Percentiles rank a stretch among this genome's conserved stretches.
Evolutionary conservation across 1,140 invertebrate genomes (phyloP).

Genomic region (Phocides pigmalion): DNA sequence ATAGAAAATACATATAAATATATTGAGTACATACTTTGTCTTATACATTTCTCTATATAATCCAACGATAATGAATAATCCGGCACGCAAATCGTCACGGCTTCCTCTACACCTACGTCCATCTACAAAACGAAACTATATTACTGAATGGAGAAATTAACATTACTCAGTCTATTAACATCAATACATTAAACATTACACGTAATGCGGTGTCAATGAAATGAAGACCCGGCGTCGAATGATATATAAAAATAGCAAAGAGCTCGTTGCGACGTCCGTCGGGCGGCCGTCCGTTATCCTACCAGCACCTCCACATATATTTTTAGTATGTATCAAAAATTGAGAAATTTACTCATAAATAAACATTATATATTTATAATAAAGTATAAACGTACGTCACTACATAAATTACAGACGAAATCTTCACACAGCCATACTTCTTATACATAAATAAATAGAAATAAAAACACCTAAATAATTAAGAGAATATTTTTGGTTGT

Average conservation of each 20-base stretch:
- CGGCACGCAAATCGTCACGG: slow-evolving; percentile 11
- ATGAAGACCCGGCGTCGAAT: slow-evolving; percentile 18
- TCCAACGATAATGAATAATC: not conserved
- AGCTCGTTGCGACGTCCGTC: slow-evolving; percentile 20
- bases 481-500: slow-evolving; percentile 65
- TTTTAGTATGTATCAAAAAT: slow-evolving; percentile 48
- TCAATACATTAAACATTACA: slow-evolving; percentile 43
- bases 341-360: slow-evolving; percentile 31
- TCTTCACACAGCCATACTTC: slow-evolving; percentile 65
- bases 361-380: slow-evolving; percentile 45
- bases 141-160: slow-evolving; percentile 50
- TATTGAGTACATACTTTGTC: not conserved
- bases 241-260: slow-evolving; percentile 50
- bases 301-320: slow-evolving; percentile 65
- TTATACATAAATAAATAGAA: slow-evolving; percentile 63
- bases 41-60: not conserved
- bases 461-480: slow-evolving; percentile 55
- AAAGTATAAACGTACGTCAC: slow-evolving; percentile 46
- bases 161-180: slow-evolving; percentile 71
- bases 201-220: slow-evolving; percentile 12
- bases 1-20: slow-evolving; percentile 6
- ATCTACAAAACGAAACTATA: not conserved
- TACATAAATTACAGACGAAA: slow-evolving; percentile 61
- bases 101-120: slow-evolving; percentile 7
- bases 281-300: slow-evolving; percentile 40